These are phyloP conservation scores for Prunella himalayana DNA, from an alignment of 2,113 vertebrate species.

Conservation along the genomic window DNA sequence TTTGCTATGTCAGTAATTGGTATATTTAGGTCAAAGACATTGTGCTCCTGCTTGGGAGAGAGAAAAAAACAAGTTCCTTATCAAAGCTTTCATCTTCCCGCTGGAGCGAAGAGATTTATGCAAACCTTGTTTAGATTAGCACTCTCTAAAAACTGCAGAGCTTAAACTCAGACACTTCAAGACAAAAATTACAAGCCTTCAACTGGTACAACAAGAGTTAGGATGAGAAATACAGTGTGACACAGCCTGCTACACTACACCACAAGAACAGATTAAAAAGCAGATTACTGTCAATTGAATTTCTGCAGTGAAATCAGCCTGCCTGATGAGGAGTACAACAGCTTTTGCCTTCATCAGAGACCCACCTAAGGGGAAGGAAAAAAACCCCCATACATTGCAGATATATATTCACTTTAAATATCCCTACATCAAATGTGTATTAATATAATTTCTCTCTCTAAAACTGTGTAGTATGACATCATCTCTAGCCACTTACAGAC, in stretches of 20 bases:
- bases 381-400: not conserved
- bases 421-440: not conserved
- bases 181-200: conserved; percentile 52
- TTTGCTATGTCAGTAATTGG: conserved; percentile 40
- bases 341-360: conserved; percentile 32
- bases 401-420: not conserved
- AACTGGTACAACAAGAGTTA: conserved; percentile 26
- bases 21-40: conserved; percentile 52
- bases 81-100: conserved; percentile 18
- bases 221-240: conserved; percentile 37
- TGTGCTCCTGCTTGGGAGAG: not conserved
- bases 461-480: not conserved
- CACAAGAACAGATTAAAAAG: conserved; percentile 21
- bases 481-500: not conserved
- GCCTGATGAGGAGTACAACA: not conserved
- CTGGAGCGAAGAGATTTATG: not conserved
- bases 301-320: conserved; percentile 20
- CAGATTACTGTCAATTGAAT: conserved; percentile 53
- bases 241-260: not conserved
- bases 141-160: conserved; percentile 12
- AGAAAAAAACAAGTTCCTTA: conserved; percentile 9
- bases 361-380: not conserved
- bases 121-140: conserved; percentile 23
- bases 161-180: not conserved
- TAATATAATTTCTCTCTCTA: not conserved